Conservation (phyloP, 2,797 vertebrate species). For the Heteromormyrus szaboi region DNA sequence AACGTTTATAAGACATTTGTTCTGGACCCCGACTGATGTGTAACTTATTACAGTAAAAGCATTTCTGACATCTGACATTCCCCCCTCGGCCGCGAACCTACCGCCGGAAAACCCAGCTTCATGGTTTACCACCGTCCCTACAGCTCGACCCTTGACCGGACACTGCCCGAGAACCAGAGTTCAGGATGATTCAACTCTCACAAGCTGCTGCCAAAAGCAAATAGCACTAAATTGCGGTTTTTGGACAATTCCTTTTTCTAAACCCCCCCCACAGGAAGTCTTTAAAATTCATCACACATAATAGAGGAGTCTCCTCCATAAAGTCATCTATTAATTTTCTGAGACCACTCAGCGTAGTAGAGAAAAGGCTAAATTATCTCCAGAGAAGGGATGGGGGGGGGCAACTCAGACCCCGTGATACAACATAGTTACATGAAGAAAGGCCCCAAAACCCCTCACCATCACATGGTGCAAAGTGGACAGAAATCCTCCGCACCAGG, state of each 20-base stretch:
- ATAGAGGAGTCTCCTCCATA: neutral
- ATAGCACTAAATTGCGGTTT: neutral
- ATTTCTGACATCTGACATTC: slow-evolving; percentile 33
- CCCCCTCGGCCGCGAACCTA: slow-evolving; percentile 44
- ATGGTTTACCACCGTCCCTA: slow-evolving; percentile 26
- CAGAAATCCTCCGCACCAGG: neutral
- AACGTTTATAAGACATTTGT: slow-evolving; percentile 42
- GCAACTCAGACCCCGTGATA: neutral
- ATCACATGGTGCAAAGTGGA: neutral
- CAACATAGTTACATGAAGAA: neutral
- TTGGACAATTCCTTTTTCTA: neutral
- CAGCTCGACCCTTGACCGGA: neutral
- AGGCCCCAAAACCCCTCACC: neutral
- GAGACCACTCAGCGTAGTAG: neutral
- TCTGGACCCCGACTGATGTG: slow-evolving; percentile 42
- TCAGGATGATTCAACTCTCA: slow-evolving; percentile 5
- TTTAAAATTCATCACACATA: slow-evolving; percentile 14
- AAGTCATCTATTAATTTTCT: neutral
- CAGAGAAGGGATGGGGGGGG: neutral
- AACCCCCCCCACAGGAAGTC: neutral
- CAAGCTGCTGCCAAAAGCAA: slow-evolving; percentile 5
- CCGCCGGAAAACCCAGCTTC: slow-evolving; percentile 31
- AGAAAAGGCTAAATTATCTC: neutral
- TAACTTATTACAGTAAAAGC: neutral
- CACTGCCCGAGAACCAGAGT: slow-evolving; percentile 19